Percentiles rank a stretch among this genome's conserved stretches.
Evolutionary conservation across 2,113 vertebrate species (phyloP).

Genomic region (Peucedramus taeniatus): DNA sequence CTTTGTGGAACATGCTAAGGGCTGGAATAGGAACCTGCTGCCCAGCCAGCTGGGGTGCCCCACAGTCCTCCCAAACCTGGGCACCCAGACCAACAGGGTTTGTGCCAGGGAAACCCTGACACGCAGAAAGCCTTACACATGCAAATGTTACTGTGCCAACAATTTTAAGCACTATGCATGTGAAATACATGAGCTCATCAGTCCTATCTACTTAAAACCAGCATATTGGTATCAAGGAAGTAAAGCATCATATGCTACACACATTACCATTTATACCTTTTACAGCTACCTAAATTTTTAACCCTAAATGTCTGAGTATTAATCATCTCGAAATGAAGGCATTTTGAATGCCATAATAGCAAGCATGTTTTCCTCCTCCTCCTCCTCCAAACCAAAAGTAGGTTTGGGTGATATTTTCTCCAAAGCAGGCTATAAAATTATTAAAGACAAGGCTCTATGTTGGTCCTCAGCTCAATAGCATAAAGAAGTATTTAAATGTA

Average conservation of each 20-base stretch:
- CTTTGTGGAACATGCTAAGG: not conserved
- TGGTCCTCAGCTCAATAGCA: not conserved
- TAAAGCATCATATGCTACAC: not conserved
- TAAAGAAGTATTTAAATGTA: constrained; percentile 38
- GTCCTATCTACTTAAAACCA: not conserved
- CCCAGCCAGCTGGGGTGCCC: not conserved
- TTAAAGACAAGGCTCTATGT: not conserved
- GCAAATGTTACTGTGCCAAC: not conserved
- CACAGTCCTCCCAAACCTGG: fast-evolving
- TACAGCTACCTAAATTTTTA: not conserved
- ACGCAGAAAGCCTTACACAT: not conserved
- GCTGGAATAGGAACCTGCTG: not conserved
- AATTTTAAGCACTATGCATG: not conserved
- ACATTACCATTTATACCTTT: not conserved
- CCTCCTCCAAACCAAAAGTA: not conserved
- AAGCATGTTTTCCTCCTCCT: not conserved
- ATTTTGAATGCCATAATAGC: not conserved
- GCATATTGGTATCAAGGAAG: not conserved
- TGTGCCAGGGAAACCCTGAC: not conserved
- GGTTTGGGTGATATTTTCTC: not conserved
- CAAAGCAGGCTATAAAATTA: not conserved
- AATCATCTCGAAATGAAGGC: not conserved
- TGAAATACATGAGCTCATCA: not conserved
- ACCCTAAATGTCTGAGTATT: not conserved
- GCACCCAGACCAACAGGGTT: not conserved